phyloP scores from a whole-genome alignment of 2,888 invertebrate species.

The Labia minor region DNA sequence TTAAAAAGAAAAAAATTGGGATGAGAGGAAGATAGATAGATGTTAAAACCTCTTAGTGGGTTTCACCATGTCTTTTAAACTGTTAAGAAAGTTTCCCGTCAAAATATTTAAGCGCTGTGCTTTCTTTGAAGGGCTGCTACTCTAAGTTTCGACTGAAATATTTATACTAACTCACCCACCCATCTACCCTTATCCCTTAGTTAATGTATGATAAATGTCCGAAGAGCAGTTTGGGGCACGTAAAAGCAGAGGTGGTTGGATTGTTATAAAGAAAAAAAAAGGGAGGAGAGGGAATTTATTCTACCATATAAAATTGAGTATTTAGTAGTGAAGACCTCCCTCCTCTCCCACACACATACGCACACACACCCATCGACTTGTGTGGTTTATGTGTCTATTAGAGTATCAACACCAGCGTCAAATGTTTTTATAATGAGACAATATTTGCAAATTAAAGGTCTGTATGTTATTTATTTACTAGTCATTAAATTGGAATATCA shows the following conservation, averaged over 20 bases:
- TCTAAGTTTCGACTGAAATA: conserved; percentile 2
- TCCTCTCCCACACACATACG: too few relatives aligned
- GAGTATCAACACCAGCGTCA: conserved; percentile 1
- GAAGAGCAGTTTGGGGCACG: background rate
- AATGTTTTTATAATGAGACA: conserved; percentile 13
- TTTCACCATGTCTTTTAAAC: background rate
- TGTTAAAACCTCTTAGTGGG: background rate
- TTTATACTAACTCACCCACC: too few relatives aligned
- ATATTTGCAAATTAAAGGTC: conserved; percentile 13
- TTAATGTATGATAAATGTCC: conserved; percentile 13
- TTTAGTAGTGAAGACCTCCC: background rate
- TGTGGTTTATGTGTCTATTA: conserved; percentile 3
- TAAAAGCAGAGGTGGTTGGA: background rate
- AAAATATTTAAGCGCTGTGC: background rate
- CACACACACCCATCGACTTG: too few relatives aligned
- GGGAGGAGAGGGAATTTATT: background rate
- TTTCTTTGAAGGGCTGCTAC: background rate
- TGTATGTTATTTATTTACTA: conserved; percentile 8
- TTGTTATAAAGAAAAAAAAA: background rate
- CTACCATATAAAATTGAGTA: background rate
- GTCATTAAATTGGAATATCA: conserved; percentile 13
- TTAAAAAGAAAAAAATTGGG: too few relatives aligned
- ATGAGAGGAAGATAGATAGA: too few relatives aligned
- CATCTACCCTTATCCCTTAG: too few relatives aligned
- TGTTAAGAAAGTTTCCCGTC: background rate